Conservation (phyloP, 2,797 vertebrate genomes). For the Sphenopsis melanotis region DNA sequence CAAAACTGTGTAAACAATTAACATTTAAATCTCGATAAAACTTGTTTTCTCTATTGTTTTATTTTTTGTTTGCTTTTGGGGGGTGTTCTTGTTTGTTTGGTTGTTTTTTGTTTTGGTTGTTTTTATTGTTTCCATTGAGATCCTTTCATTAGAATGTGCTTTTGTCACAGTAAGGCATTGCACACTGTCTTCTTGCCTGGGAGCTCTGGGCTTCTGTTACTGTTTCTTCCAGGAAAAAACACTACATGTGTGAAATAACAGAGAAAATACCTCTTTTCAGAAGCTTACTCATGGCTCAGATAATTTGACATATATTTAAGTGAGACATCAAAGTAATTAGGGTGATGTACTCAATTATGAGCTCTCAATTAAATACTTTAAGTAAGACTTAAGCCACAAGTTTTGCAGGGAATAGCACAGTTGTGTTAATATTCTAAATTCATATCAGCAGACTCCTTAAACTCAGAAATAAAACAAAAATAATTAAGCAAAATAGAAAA, state of each 20-base stretch:
- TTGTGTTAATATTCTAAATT: not conserved
- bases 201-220: not conserved
- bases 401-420: not conserved
- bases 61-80: fast-evolving
- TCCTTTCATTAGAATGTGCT: fast-evolving
- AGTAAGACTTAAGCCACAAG: not conserved
- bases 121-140: not conserved
- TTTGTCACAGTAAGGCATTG: not conserved
- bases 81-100: fast-evolving
- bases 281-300: not conserved
- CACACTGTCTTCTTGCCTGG: not conserved
- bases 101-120: not conserved
- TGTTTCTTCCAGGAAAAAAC: not conserved
- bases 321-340: not conserved
- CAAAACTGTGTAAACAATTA: not conserved
- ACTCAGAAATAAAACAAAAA: not conserved
- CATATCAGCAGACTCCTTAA: not conserved
- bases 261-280: not conserved
- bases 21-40: not conserved
- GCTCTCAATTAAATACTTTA: not conserved
- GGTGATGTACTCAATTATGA: not conserved
- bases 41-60: not conserved
- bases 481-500: not conserved
- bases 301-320: not conserved
- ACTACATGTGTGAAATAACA: not conserved